Percentiles rank a stretch among this genome's conserved stretches.
These are phyloP conservation scores for Pungitius pungitius DNA, from an alignment of 2,113 vertebrate species.

Conservation along the genomic window DNA sequence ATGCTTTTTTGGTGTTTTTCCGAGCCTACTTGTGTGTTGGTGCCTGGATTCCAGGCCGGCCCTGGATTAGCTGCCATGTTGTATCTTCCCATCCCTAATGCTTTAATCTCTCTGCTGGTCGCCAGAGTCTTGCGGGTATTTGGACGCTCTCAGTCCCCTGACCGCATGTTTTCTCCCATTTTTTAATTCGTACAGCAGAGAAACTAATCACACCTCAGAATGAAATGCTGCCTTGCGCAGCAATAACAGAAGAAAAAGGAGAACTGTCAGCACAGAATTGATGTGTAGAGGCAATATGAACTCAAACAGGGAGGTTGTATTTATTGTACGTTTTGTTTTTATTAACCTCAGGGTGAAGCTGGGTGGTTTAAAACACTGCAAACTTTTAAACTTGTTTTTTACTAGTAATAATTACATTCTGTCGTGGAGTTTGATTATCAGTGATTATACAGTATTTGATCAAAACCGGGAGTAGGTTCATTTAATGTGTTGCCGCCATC, in stretches of 20 bases:
- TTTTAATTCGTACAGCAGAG: not conserved
- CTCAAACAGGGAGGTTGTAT: not conserved
- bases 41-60: conserved; percentile 67
- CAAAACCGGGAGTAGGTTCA: not conserved
- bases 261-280: not conserved
- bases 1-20: conserved; percentile 7
- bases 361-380: not conserved
- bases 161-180: not conserved
- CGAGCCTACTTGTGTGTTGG: conserved; percentile 36
- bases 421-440: not conserved
- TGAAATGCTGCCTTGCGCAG: not conserved
- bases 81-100: conserved; percentile 79
- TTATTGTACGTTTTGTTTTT: not conserved
- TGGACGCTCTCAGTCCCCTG: conserved; percentile 26
- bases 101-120: conserved; percentile 77
- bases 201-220: not conserved
- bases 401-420: not conserved
- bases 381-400: not conserved
- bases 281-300: not conserved
- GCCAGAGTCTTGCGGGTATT: conserved; percentile 55
- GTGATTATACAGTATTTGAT: not conserved
- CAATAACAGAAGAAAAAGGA: not conserved
- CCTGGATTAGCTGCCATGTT: conserved; percentile 78
- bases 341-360: not conserved
- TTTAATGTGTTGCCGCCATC: not conserved